Conservation (phyloP, 1,140 invertebrate genomes). For the Andrena cerasifolii region DNA sequence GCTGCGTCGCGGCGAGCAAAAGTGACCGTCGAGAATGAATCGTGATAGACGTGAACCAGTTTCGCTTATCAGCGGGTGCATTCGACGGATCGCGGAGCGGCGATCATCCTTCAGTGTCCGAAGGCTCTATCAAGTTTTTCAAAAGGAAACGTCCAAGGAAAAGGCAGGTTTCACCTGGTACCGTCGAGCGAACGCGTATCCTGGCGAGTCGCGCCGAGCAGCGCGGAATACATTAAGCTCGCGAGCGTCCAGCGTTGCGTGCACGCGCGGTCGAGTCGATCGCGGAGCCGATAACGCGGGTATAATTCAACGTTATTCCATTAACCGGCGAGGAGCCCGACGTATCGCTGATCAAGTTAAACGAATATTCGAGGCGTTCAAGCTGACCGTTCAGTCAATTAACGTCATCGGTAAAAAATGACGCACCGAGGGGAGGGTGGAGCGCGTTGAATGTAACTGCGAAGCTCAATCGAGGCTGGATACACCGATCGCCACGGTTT, state of each 20-base stretch:
- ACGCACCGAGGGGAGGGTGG: background rate
- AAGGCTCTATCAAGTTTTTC: too few relatives aligned
- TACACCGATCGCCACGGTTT: background rate
- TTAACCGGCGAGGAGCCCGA: background rate
- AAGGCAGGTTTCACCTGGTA: too few relatives aligned
- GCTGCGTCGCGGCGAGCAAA: too few relatives aligned
- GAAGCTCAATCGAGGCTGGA: background rate
- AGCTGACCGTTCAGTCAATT: background rate
- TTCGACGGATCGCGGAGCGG: background rate
- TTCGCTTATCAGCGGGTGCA: background rate
- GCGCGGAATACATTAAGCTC: conserved; percentile 4
- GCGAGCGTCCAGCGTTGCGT: too few relatives aligned
- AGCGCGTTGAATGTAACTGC: background rate
- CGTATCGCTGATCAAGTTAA: background rate
- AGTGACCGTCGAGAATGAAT: conserved; percentile 12
- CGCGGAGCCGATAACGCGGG: background rate
- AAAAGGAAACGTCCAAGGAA: too few relatives aligned
- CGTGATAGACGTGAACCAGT: background rate
- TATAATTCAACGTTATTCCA: background rate
- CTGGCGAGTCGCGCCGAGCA: too few relatives aligned
- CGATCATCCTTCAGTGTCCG: too few relatives aligned
- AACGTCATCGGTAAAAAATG: background rate
- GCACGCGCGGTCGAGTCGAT: conserved; percentile 5
- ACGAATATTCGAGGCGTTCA: background rate
- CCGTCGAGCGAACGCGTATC: too few relatives aligned